phyloP scores from a whole-genome alignment of 2,888 invertebrate species.

The Plebejus argus region DNA sequence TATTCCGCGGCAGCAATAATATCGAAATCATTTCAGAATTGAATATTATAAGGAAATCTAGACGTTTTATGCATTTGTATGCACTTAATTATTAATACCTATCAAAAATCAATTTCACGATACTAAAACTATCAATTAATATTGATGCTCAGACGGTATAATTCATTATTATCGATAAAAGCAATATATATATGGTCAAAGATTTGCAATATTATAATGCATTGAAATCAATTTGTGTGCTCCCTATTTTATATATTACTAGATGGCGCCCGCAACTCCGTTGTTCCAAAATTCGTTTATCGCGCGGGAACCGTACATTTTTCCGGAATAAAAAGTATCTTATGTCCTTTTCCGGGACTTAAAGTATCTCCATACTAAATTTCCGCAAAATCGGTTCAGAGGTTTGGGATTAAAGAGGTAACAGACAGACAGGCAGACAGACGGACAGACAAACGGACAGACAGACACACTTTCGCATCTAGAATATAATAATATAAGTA shows the following conservation, averaged over 20 bases:
- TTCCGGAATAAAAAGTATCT: no score
- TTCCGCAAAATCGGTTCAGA: no score
- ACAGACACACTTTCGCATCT: no score
- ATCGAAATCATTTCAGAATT: background rate
- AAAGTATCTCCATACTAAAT: no score
- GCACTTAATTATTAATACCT: background rate
- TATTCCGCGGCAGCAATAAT: background rate
- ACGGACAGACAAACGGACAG: no score
- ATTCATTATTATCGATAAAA: background rate
- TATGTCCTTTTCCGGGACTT: no score
- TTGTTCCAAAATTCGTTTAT: no score
- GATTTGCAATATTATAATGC: background rate
- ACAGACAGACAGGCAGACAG: no score
- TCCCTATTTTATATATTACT: background rate
- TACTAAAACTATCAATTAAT: slow-evolving; percentile 9
- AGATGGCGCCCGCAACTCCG: no score
- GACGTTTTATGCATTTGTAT: background rate
- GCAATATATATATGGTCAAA: background rate
- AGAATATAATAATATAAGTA: no score
- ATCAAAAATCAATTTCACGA: slow-evolving; percentile 6
- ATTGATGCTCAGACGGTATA: background rate
- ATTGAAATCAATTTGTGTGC: background rate
- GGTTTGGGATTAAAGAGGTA: no score
- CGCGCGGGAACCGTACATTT: no score
- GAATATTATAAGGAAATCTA: background rate